A percentile compares a stretch with the other conserved stretches of the same genome.
These are phyloP conservation scores for Trachops cirrhosus DNA, from an alignment of 2,797 vertebrate genomes.

Conservation along the genomic window DNA sequence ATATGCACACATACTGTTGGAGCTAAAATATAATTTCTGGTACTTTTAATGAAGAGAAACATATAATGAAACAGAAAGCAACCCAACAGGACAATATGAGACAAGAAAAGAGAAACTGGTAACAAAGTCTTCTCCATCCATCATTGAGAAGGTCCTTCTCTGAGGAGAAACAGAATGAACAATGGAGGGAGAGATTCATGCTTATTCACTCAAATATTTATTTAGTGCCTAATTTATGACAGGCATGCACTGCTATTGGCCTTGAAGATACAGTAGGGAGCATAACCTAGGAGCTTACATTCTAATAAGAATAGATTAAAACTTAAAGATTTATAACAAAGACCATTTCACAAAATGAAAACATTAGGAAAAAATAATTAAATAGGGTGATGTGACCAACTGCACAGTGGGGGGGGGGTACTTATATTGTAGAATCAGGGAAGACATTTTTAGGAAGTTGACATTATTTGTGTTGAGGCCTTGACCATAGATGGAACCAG, in stretches of 20 bases:
- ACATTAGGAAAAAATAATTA: background rate
- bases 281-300: background rate
- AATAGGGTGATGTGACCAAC: background rate
- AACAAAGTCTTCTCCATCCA: background rate
- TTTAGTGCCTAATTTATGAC: background rate
- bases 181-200: background rate
- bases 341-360: background rate
- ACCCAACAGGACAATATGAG: background rate
- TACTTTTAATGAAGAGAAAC: background rate
- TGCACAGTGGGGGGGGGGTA: fast-evolving
- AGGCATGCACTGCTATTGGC: background rate
- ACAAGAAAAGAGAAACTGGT: background rate
- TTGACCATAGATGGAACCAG: background rate
- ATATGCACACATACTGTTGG: no score
- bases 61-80: background rate
- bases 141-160: background rate
- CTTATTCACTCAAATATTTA: background rate
- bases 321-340: background rate
- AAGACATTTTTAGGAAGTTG: background rate
- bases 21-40: background rate
- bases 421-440: background rate
- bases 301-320: background rate
- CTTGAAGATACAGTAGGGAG: background rate
- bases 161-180: background rate
- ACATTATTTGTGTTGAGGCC: background rate